Evolutionary conservation across 2,797 vertebrate genomes (phyloP), one percentile per base, ranked within the genome.

Genomic region (Babyrousa celebensis): DNA sequence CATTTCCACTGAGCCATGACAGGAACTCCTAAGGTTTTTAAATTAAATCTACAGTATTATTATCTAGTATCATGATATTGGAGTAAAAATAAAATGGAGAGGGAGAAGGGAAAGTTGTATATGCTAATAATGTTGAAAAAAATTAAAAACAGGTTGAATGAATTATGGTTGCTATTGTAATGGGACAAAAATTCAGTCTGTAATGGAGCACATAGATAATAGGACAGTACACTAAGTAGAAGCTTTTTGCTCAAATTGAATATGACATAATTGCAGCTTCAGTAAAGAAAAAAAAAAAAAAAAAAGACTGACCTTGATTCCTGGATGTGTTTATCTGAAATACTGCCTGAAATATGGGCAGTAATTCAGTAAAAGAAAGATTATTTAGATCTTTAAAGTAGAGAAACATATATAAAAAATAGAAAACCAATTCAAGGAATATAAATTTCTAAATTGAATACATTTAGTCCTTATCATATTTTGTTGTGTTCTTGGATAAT

Each of bases 261-360:
- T 36, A 84, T 89, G 36, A 89, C 48, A 83, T 83, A 91, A 94
- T 86, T 85, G 86, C 4, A 82, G 12, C 83, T 83, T 91, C 63
- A 94, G 56, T 32, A 70, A 93, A 94, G 83, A 91, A 52, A 70
- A 32, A 58, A 93, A 94, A 87, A 87, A 52, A 93, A 94, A 86
- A 91, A 40, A 70, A 32, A 58, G 16, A 4, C 77, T 82, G 54
- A 91, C 65, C 52, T 91, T 89, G 68, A 40, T 96, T 97, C 40
- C 70, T 95, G 43, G 27, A 74, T 91, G 17, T 68, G 36, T 92
- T 89, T 93, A 54, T 92, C 82, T 85, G n/a, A 94, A 92, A 63
- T 85, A 85, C 85, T 91, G 56, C 91, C 68, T 85, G 32, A 94
- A 94, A 65, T 89, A 89, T 48, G 25, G 17, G 11, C 9, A 36